A percentile compares a stretch with the other conserved stretches of the same genome.
Evolutionary conservation across 2,888 invertebrate genomes (phyloP).

Genomic region (Trichopoda pennipes): DNA sequence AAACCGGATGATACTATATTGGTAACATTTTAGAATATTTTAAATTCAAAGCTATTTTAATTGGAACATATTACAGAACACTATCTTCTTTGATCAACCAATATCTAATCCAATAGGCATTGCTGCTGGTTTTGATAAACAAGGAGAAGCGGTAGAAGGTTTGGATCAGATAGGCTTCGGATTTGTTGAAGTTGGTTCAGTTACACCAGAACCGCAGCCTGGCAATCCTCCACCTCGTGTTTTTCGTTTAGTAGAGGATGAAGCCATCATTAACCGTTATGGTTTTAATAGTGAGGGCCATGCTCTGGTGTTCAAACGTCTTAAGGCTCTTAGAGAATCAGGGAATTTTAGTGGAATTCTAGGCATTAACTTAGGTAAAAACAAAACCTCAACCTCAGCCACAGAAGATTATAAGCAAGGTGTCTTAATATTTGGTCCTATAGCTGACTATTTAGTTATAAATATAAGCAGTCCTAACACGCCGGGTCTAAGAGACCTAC

Average conservation of each 20-base stretch:
- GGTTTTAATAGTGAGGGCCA: constrained; percentile 99
- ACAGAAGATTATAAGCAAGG: constrained; percentile 92
- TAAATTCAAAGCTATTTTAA: not conserved
- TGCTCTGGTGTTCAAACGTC: constrained; percentile 85
- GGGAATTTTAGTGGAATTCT: constrained; percentile 85
- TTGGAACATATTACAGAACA: constrained; percentile 82
- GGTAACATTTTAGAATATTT: constrained; percentile 80
- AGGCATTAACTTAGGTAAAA: constrained; percentile 98
- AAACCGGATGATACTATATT: constrained; percentile 84
- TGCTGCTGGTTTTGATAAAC: constrained; percentile 99
- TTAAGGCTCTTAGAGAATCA: constrained; percentile 83
- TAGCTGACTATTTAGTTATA: constrained; percentile 97
- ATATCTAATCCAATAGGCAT: constrained; percentile 97
- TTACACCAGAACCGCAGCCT: constrained; percentile 95
- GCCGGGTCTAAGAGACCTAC: constrained; percentile 92
- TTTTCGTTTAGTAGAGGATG: constrained; percentile 91
- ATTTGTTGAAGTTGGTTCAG: constrained; percentile 97
- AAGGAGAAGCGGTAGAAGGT: constrained; percentile 94
- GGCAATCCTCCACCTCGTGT: constrained; percentile 97
- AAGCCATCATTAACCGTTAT: constrained; percentile 95
- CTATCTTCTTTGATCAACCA: constrained; percentile 86
- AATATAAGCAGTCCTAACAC: constrained; percentile 99
- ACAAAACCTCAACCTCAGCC: constrained; percentile 90
- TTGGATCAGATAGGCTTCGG: constrained; percentile 94
- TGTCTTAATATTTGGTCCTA: constrained; percentile 88